Percentiles rank a stretch among this genome's conserved stretches.
Conservation (phyloP, 1,140 invertebrate genomes). For the Ctenoplectra terminalis region DNA sequence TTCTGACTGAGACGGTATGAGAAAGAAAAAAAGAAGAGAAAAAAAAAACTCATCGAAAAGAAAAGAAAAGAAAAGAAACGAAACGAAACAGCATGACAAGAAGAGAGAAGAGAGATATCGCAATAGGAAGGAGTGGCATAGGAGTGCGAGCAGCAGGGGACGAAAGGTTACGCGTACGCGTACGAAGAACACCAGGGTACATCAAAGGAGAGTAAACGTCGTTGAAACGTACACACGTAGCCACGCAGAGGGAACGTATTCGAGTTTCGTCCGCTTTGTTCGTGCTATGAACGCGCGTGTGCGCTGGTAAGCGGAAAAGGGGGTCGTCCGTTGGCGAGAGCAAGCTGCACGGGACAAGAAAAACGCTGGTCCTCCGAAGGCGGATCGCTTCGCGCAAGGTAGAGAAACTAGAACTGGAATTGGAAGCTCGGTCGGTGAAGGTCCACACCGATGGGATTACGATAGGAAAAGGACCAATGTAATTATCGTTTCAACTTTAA, state of each 20-base stretch:
- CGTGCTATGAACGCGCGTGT: conserved; percentile 39
- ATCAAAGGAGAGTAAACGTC: conserved; percentile 78
- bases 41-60: no score
- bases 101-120: not conserved
- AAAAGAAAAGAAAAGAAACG: no score
- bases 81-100: not conserved
- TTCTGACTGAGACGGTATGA: no score
- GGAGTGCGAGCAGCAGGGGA: conserved; percentile 44
- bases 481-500: not conserved
- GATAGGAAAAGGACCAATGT: not conserved
- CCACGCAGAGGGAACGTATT: not conserved
- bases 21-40: no score
- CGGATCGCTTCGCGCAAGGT: not conserved
- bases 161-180: conserved; percentile 68
- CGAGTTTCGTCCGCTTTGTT: conserved; percentile 63
- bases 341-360: conserved; percentile 60
- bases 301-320: conserved; percentile 70
- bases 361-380: conserved; percentile 31
- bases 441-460: not conserved
- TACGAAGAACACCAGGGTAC: conserved; percentile 73
- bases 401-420: conserved; percentile 12
- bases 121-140: not conserved
- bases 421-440: not conserved
- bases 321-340: conserved; percentile 49
- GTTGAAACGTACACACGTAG: conserved; percentile 33